Conservation (phyloP, 92 coral and sea anemone genomes). For the Pocillopora meandrina region DNA sequence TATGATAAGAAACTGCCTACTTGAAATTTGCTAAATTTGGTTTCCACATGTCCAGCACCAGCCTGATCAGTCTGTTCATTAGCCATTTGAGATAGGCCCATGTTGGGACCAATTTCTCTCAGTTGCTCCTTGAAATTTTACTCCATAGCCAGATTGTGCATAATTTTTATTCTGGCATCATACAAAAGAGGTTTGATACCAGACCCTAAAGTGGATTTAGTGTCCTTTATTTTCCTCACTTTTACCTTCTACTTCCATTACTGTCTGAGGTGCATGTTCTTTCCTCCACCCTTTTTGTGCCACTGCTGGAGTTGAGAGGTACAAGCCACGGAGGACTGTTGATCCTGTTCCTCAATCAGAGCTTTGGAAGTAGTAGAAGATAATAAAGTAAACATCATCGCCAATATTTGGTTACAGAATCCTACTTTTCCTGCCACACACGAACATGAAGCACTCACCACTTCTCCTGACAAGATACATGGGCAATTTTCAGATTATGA, state of each 20-base stretch:
- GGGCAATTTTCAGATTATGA: slow-evolving; percentile 30
- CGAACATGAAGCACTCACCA: slow-evolving; percentile 37
- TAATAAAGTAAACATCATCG: slow-evolving; percentile 48
- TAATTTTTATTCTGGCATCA: slow-evolving; percentile 38
- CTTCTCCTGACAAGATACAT: slow-evolving; percentile 49
- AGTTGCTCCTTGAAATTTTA: slow-evolving; percentile 28
- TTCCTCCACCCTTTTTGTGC: slow-evolving; percentile 57
- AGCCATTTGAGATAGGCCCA: slow-evolving; percentile 55
- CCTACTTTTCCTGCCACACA: slow-evolving; percentile 55
- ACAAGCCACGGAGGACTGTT: no score
- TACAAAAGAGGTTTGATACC: slow-evolving; percentile 43
- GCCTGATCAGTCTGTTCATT: slow-evolving; percentile 1
- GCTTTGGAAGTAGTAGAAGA: no score
- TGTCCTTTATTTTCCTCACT: slow-evolving; percentile 41
- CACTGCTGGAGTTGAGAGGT: slow-evolving; percentile 50
- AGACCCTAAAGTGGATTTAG: slow-evolving; percentile 21
- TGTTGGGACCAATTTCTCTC: slow-evolving; percentile 44
- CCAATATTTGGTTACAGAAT: slow-evolving; percentile 50
- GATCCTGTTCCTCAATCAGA: no score
- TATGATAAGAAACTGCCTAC: slow-evolving; percentile 51
- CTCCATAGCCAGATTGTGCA: slow-evolving; percentile 25
- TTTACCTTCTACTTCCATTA: slow-evolving; percentile 46
- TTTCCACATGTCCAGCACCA: slow-evolving; percentile 22
- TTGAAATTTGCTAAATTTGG: no score
- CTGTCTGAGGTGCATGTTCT: slow-evolving; percentile 49